These are phyloP conservation scores for Procambarus virginalis DNA, from an alignment of 1,140 invertebrate species.

Conservation along the genomic window DNA sequence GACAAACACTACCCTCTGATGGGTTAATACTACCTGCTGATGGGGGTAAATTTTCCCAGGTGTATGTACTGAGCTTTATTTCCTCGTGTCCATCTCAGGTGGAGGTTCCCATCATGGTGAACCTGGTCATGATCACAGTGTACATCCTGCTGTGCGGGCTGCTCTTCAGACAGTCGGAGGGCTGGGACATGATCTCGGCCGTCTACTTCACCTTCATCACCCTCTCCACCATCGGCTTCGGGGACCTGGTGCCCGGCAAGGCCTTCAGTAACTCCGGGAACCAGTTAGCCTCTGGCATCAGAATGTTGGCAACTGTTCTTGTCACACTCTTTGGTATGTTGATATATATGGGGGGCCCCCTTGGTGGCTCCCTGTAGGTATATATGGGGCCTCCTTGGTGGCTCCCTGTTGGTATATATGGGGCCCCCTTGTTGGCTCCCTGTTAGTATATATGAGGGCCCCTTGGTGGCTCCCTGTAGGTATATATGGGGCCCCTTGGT, in stretches of 20 bases:
- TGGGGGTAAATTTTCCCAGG: too few species aligned
- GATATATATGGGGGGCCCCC: too few species aligned
- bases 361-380: too few species aligned
- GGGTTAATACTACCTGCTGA: too few species aligned
- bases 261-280: conserved; percentile 54
- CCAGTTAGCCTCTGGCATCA: conserved; percentile 71
- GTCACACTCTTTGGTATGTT: conserved; percentile 76
- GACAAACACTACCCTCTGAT: too few species aligned
- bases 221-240: conserved; percentile 77
- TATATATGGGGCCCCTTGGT: too few species aligned
- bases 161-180: conserved; percentile 70
- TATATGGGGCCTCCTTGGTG: too few species aligned
- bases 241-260: conserved; percentile 75
- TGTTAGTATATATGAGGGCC: too few species aligned
- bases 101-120: conserved; percentile 71
- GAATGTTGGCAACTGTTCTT: conserved; percentile 72
- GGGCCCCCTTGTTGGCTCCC: too few species aligned
- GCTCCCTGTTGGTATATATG: too few species aligned
- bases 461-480: too few species aligned
- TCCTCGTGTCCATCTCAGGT: conserved; percentile 71
- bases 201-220: conserved; percentile 77
- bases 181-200: conserved; percentile 75
- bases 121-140: conserved; percentile 74
- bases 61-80: too few species aligned
- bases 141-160: conserved; percentile 75